phyloP scores from a whole-genome alignment of 2,888 invertebrate genomes.

The Anticlea derivata region DNA sequence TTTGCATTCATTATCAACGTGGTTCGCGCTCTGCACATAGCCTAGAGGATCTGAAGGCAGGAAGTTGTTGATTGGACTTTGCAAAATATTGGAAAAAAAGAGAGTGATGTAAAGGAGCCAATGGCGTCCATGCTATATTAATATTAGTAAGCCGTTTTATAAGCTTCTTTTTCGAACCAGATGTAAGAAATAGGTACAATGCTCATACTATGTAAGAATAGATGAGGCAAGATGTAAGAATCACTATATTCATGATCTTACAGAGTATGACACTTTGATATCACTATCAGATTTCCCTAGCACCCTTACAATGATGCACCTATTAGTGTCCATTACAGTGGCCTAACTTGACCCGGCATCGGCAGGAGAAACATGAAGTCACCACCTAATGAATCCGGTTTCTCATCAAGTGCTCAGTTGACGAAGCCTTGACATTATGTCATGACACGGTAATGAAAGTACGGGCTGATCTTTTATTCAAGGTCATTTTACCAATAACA shows the following conservation, averaged over 20 bases:
- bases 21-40: too few relatives aligned
- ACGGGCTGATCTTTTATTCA: conserved; percentile 14
- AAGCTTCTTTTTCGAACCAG: too few relatives aligned
- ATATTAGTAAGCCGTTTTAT: too few relatives aligned
- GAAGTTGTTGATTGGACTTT: too few relatives aligned
- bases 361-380: conserved; percentile 5
- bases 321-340: not conserved
- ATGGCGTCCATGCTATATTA: too few relatives aligned
- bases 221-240: too few relatives aligned
- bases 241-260: too few relatives aligned
- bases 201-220: too few relatives aligned
- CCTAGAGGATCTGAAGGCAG: too few relatives aligned
- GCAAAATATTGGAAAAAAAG: too few relatives aligned
- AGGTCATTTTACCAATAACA: conserved; percentile 14
- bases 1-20: conserved; percentile 8
- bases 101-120: too few relatives aligned
- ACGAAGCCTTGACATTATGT: conserved; percentile 37
- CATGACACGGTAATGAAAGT: conserved; percentile 36
- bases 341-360: conserved; percentile 28
- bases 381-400: conserved; percentile 31
- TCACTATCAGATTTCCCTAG: conserved; percentile 9
- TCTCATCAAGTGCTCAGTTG: conserved; percentile 23
- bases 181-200: too few relatives aligned
- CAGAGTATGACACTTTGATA: not conserved
- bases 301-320: not conserved